These are phyloP conservation scores for Ophion obscuratus DNA, from an alignment of 2,888 invertebrate species.

Conservation along the genomic window DNA sequence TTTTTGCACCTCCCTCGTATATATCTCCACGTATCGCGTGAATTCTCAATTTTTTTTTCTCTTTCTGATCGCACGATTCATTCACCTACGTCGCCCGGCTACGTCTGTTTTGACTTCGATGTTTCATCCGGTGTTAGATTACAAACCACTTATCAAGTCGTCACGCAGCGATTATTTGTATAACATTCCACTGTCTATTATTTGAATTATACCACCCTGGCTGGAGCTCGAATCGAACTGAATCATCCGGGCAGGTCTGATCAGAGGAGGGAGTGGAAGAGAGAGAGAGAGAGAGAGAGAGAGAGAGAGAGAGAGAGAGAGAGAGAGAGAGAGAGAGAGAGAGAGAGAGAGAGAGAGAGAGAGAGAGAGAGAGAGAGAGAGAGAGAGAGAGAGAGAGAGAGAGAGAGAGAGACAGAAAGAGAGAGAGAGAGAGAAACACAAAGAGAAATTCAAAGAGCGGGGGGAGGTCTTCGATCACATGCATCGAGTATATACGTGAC, in stretches of 20 bases:
- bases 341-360: slow-evolving; percentile 4
- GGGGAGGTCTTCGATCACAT: slow-evolving; percentile 51
- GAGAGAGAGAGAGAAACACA: not conserved
- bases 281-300: slow-evolving; percentile 15
- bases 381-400: slow-evolving; percentile 1
- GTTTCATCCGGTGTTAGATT: slow-evolving; percentile 81
- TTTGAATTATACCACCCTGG: slow-evolving; percentile 55
- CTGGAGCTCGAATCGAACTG: slow-evolving; percentile 43
- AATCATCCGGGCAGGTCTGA: slow-evolving; percentile 53
- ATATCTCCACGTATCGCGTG: slow-evolving; percentile 11
- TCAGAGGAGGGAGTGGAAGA: slow-evolving; percentile 31
- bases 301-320: slow-evolving; percentile 50
- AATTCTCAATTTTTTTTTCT: slow-evolving; percentile 30
- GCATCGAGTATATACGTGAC: slow-evolving; percentile 29
- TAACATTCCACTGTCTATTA: slow-evolving; percentile 80
- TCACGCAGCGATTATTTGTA: slow-evolving; percentile 77
- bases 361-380: slow-evolving; percentile 31
- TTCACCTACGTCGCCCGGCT: slow-evolving; percentile 2
- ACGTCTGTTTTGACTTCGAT: slow-evolving; percentile 78
- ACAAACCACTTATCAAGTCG: slow-evolving; percentile 70
- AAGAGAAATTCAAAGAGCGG: not conserved
- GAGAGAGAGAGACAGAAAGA: slow-evolving; percentile 58
- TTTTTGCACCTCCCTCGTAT: not conserved
- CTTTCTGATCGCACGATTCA: slow-evolving; percentile 8
- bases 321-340: slow-evolving; percentile 19